Percentiles rank a stretch among this genome's conserved stretches.
Conservation (phyloP, 2,797 vertebrate species). For the Protosalanx chinensis region DNA sequence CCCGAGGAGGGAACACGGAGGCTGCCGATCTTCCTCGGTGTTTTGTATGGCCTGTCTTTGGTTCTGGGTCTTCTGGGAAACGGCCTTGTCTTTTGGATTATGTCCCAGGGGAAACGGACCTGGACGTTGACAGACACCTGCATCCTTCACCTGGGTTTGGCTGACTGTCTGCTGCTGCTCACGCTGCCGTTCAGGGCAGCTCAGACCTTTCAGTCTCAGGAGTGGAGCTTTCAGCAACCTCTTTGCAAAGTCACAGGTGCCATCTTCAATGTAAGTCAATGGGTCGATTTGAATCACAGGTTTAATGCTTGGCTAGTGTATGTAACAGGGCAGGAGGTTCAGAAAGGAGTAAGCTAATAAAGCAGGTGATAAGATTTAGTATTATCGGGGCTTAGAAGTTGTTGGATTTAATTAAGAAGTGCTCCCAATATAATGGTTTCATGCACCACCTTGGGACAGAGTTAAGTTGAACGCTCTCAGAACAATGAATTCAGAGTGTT, state of each 20-base stretch:
- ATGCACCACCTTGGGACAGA: no score
- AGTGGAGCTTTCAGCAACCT: constrained; percentile 73
- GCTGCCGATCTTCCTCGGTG: constrained; percentile 64
- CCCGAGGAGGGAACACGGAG: constrained; percentile 15
- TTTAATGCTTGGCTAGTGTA: constrained; percentile 56
- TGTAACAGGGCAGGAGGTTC: no score
- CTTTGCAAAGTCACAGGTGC: constrained; percentile 79
- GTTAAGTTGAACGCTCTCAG: no score
- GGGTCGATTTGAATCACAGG: constrained; percentile 48
- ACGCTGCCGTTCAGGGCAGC: constrained; percentile 79
- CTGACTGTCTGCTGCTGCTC: constrained; percentile 76
- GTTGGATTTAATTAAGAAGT: no score
- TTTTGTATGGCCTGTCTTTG: constrained; percentile 71
- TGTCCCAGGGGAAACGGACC: constrained; percentile 57
- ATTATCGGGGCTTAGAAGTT: no score
- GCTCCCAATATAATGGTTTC: no score
- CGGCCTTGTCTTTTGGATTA: constrained; percentile 66
- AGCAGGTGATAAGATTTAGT: no score
- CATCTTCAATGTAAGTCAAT: constrained; percentile 76
- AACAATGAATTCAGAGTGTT: no score
- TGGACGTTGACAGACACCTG: constrained; percentile 81
- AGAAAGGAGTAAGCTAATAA: no score
- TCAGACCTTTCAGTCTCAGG: constrained; percentile 43
- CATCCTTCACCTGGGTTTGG: constrained; percentile 77
- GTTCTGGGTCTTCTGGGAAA: constrained; percentile 78